Evolutionary conservation across 2,113 vertebrate species (phyloP).

Genomic region (Pandion haliaetus): DNA sequence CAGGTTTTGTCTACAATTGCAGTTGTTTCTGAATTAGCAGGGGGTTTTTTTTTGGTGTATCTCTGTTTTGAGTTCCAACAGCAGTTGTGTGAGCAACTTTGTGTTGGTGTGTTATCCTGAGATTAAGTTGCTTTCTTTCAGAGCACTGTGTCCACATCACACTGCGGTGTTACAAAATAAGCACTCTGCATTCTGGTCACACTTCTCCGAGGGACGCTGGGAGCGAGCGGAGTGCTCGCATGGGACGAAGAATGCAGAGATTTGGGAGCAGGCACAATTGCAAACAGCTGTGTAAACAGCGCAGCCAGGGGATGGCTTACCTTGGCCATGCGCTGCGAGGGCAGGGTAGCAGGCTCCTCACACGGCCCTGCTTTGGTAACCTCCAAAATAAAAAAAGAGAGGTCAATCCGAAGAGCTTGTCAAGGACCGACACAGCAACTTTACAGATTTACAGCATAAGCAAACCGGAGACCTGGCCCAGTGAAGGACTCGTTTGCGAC

Average conservation of each 20-base stretch:
- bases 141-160: background rate
- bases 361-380: background rate
- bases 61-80: background rate
- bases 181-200: constrained; percentile 49
- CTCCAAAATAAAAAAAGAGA: background rate
- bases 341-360: background rate
- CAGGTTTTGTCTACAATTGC: background rate
- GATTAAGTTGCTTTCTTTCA: background rate
- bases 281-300: constrained; percentile 53
- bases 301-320: background rate
- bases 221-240: background rate
- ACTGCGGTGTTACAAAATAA: background rate
- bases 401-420: background rate
- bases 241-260: constrained; percentile 29
- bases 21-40: background rate
- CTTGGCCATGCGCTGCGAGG: background rate
- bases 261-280: constrained; percentile 11
- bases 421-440: background rate
- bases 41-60: background rate
- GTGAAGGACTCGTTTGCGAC: background rate
- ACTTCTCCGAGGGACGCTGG: background rate
- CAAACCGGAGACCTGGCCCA: background rate
- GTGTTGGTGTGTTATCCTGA: background rate
- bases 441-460: background rate
- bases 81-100: background rate